A percentile compares a stretch with the other conserved stretches of the same genome.
Evolutionary conservation across 1,140 invertebrate species (phyloP).

Genomic region (Drosophila leontia): DNA sequence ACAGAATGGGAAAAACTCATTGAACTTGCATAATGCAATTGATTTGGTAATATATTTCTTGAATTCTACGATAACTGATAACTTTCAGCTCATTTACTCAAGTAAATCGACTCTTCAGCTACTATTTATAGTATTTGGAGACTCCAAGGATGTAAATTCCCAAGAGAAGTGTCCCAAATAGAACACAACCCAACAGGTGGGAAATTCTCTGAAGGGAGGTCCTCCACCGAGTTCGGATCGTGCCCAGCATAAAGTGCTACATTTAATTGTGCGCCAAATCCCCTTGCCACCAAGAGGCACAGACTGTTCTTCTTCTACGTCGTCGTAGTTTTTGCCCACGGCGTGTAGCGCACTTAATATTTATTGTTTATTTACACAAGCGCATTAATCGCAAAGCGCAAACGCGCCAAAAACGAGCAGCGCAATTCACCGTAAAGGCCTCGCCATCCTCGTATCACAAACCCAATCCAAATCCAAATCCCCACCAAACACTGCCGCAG

Average conservation of each 20-base stretch:
- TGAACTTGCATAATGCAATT: neutral
- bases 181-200: constrained; percentile 29
- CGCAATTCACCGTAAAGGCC: constrained; percentile 69
- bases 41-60: neutral
- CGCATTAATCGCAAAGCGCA: constrained; percentile 79
- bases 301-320: constrained; percentile 38
- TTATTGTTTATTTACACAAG: constrained; percentile 84
- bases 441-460: constrained; percentile 30
- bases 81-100: neutral
- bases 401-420: constrained; percentile 77
- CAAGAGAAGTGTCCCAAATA: constrained; percentile 17
- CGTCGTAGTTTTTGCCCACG: constrained; percentile 46
- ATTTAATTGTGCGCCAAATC: constrained; percentile 70
- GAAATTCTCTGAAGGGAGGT: constrained; percentile 8
- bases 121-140: too few relatives aligned
- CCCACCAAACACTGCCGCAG: constrained; percentile 17
- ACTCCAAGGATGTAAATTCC: neutral
- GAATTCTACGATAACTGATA: neutral
- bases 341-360: constrained; percentile 79
- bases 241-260: constrained; percentile 65
- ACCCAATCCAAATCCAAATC: constrained; percentile 10
- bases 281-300: neutral
- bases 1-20: neutral
- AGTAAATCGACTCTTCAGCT: too few relatives aligned
- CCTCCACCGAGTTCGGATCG: constrained; percentile 35